Evolutionary conservation across 2,888 invertebrate species (phyloP), one percentile per base, ranked within the genome.

Genomic region (Agrotis exclamationis): DNA sequence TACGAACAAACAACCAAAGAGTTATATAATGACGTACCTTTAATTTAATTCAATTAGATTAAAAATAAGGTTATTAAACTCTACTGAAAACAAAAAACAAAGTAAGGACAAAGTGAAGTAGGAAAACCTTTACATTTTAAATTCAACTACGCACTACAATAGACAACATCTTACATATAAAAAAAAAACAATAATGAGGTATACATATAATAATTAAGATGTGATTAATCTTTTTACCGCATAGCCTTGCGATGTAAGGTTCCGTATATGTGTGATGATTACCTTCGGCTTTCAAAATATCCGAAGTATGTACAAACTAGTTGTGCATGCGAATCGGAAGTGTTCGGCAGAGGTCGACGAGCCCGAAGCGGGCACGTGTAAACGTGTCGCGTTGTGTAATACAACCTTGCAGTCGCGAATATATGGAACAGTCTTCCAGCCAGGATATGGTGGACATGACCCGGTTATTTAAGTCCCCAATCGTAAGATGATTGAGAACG

Each of bases 321-420:
- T 89, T 91, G 93, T 92, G 93, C 93, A 92, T 93, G 95, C 94
- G 92, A 95, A 95, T 96, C 96, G 96, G 96, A 96, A 95, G 96
- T 95, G 92, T 90, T 91, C 83, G 84, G 92, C 89, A 91, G 93
- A 95, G 95, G 95, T 94, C 95, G 93, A 83, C 85, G 86, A 81
- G 87, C 85, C 83, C 87, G 73, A 63, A 70, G 73, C 84, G 88
- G 93, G 93, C 95, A 93, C 93, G 93, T 93, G 93, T 94, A 93
- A 92, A 84, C 76, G 59, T 62, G 70, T 56, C 44, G 65, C 33
- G 91, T 95, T 95, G 93, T 94, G 95, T 91, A 95, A 95, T 85
- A 68, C 88, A 94, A 91, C 96, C 96, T 95, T 94, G 94, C 90
- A 90, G 88, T 94, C 93, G 95, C 96, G 92, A 95, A 95, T 95